Percentiles rank a stretch among this genome's conserved stretches.
These are phyloP conservation scores for Ascidia mentula DNA, from an alignment of 23 tunicate species.

Conservation along the genomic window DNA sequence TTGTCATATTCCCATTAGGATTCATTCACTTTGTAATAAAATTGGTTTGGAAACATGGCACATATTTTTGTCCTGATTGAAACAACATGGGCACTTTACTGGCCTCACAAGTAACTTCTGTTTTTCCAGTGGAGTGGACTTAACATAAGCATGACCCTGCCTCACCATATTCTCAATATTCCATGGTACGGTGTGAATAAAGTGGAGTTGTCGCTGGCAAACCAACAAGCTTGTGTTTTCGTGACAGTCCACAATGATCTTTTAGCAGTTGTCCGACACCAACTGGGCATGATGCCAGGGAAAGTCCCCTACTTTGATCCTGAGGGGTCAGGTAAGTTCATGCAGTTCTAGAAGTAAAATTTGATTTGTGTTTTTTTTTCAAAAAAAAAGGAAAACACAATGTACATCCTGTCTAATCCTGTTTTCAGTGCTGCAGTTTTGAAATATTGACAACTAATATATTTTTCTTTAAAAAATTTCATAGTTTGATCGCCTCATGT, in stretches of 20 bases:
- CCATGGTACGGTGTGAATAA: background rate
- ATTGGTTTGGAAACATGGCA: background rate
- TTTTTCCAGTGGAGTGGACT: background rate
- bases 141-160: background rate
- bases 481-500: no score
- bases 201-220: background rate
- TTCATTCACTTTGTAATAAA: background rate
- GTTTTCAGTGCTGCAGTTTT: no score
- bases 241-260: background rate
- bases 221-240: background rate
- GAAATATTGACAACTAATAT: no score
- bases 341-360: background rate
- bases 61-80: background rate
- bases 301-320: conserved; percentile 32
- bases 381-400: no score
- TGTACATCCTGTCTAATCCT: no score
- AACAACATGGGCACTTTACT: background rate
- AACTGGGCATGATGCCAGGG: conserved; percentile 22
- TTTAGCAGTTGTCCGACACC: background rate
- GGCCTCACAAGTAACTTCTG: no score
- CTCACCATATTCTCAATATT: no score
- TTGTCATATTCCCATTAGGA: background rate
- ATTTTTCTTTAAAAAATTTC: no score
- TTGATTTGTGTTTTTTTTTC: no score
- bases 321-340: background rate